These are phyloP conservation scores for Peucedramus taeniatus DNA, from an alignment of 2,113 vertebrate species.

Conservation along the genomic window DNA sequence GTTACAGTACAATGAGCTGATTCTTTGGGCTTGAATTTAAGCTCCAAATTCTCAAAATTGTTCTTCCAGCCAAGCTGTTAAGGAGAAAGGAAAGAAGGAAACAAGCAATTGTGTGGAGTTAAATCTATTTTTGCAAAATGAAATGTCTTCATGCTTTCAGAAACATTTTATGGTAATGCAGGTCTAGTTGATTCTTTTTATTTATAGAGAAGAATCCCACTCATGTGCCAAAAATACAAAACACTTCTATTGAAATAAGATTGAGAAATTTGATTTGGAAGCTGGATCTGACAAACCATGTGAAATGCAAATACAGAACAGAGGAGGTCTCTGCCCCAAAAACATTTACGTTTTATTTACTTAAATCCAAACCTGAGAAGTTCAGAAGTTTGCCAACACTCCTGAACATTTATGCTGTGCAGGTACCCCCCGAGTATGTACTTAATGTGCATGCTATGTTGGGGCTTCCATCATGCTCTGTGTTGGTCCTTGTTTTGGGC, in stretches of 20 bases:
- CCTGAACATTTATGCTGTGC: neutral
- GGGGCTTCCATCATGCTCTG: neutral
- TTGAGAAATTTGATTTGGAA: neutral
- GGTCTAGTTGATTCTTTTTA: neutral
- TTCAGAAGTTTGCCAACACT: neutral
- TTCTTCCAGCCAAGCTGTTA: neutral
- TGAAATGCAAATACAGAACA: neutral
- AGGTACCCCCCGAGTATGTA: neutral
- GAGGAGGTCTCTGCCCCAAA: neutral
- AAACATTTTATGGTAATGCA: neutral
- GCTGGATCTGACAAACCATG: neutral
- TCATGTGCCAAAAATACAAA: neutral
- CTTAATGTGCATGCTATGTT: neutral
- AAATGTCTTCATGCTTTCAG: neutral
- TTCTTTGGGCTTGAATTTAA: neutral
- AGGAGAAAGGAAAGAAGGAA: neutral
- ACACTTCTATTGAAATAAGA: neutral
- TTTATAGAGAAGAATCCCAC: neutral
- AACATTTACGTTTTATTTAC: neutral
- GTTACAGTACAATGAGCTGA: neutral
- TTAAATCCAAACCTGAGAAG: neutral
- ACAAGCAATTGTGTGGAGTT: neutral
- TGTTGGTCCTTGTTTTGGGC: neutral
- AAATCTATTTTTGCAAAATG: neutral
- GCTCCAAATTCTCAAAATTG: neutral